A percentile compares a stretch with the other conserved stretches of the same genome.
These are phyloP conservation scores for Holothuria glaberrima DNA, from an alignment of 35 echinoderm and acorn worm genomes.

Conservation along the genomic window DNA sequence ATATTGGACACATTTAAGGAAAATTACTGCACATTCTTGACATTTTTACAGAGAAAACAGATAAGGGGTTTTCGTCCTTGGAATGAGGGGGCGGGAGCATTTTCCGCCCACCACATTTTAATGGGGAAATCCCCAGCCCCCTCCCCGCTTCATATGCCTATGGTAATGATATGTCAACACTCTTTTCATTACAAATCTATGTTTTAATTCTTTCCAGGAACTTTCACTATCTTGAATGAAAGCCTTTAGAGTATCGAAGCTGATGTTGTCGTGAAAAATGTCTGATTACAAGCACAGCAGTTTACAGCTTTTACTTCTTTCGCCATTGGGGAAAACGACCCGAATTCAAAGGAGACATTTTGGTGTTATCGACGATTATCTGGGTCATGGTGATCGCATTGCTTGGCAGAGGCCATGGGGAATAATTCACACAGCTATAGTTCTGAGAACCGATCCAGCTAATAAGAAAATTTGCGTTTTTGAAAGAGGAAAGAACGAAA, in stretches of 20 bases:
- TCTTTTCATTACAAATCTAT: not conserved
- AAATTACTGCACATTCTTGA: too few relatives aligned
- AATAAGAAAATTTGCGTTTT: not conserved
- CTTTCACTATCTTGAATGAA: not conserved
- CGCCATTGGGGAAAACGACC: not conserved
- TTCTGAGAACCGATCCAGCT: not conserved
- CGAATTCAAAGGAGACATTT: constrained; percentile 13
- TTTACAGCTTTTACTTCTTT: not conserved
- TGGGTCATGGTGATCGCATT: not conserved
- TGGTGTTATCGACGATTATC: constrained; percentile 10
- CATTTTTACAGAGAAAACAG: too few relatives aligned
- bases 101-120: too few relatives aligned
- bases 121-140: too few relatives aligned
- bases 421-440: not conserved
- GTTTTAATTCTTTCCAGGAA: not conserved
- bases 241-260: too few relatives aligned
- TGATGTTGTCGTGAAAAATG: not conserved
- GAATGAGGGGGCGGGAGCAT: too few relatives aligned
- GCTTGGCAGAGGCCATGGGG: constrained; percentile 7
- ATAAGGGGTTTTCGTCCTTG: too few relatives aligned
- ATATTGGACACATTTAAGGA: too few relatives aligned
- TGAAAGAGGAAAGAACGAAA: not conserved
- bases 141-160: too few relatives aligned
- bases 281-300: not conserved
- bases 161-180: not conserved